Percentiles rank a stretch among this genome's conserved stretches.
Evolutionary conservation across 2,888 invertebrate genomes (phyloP).

Genomic region (Cephus sareptanus): DNA sequence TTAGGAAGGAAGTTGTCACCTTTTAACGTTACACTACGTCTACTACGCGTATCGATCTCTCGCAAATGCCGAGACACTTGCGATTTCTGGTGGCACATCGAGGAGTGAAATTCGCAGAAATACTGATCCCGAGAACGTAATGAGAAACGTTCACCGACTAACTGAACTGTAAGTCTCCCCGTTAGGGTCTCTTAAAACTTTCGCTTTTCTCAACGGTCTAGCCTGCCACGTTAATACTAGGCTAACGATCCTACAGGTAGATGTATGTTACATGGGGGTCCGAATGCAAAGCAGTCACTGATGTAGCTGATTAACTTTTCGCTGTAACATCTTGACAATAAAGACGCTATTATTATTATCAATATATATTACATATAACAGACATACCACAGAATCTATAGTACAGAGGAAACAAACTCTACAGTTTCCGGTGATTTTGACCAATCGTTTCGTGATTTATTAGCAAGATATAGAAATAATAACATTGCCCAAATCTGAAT

Average conservation of each 20-base stretch:
- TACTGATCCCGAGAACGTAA: background rate
- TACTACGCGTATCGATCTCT: background rate
- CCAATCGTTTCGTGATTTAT: background rate
- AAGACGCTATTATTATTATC: no score
- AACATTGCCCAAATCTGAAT: background rate
- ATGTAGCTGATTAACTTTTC: no score
- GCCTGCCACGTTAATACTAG: background rate
- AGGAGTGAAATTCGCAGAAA: background rate
- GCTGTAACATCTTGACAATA: no score
- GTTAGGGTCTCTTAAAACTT: conserved; percentile 32
- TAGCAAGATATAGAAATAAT: background rate
- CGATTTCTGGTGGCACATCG: background rate
- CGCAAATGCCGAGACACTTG: background rate
- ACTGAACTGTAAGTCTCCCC: background rate
- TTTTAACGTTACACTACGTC: background rate
- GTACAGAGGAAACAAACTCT: background rate
- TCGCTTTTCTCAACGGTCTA: conserved; percentile 13
- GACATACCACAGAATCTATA: background rate
- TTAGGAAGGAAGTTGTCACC: conserved; percentile 20
- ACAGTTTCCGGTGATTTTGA: background rate
- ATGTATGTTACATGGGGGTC: no score
- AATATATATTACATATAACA: no score
- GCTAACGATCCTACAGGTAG: background rate
- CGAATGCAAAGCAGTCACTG: no score
- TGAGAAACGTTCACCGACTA: background rate